phyloP scores from a whole-genome alignment of 1,140 invertebrate genomes.

The Achroia grisella region DNA sequence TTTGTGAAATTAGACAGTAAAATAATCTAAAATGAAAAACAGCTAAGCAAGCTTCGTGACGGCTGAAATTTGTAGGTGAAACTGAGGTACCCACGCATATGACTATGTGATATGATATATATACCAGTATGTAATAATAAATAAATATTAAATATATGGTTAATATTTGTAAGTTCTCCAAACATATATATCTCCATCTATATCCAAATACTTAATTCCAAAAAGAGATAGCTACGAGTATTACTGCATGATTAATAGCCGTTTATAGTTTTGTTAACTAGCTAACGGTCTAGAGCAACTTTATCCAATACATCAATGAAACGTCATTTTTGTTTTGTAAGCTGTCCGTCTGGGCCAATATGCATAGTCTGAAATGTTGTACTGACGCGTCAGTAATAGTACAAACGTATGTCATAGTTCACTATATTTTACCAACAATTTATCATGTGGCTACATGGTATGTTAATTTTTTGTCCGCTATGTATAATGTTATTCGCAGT shows the following conservation, averaged over 20 bases:
- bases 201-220: too few species aligned
- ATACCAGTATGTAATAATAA: too few species aligned
- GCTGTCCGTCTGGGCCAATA: neutral
- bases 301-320: constrained; percentile 56
- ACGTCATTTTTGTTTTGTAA: constrained; percentile 41
- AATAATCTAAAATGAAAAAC: too few species aligned
- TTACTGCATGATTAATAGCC: constrained; percentile 41
- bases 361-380: constrained; percentile 25
- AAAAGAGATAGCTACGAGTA: constrained; percentile 28
- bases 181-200: too few species aligned
- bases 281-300: constrained; percentile 46
- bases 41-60: too few species aligned
- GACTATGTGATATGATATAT: too few species aligned
- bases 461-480: constrained; percentile 32
- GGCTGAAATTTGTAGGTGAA: too few species aligned
- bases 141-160: too few species aligned
- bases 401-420: constrained; percentile 51
- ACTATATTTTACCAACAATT: constrained; percentile 55
- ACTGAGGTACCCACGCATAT: too few species aligned
- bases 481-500: constrained; percentile 18
- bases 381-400: constrained; percentile 22
- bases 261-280: constrained; percentile 49
- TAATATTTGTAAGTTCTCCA: too few species aligned
- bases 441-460: constrained; percentile 38
- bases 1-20: too few species aligned